Base-by-base conservation (phyloP, 1,140 invertebrate genomes). In the Eueides isabella region DNA sequence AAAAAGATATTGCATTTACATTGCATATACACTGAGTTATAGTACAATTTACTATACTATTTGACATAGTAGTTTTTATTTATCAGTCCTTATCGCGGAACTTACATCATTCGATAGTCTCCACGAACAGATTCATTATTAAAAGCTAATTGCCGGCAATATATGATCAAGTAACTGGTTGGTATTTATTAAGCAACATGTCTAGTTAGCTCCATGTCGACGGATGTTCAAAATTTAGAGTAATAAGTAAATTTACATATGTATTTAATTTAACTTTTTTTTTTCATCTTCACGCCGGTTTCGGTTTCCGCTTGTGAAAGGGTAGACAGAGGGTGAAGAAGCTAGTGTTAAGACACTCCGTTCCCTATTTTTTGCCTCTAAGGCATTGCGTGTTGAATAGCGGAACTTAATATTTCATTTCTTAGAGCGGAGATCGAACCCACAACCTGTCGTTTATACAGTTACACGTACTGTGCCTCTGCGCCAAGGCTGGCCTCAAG, bases 61-160 rank as follows among this genome's bases (percentile, higher is more conserved):
- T 44, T 44, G 41, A 2, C 2, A 44, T 7, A 44, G 7, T 44
- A 26, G 4, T 26, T 55, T 26, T 26, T 26, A 55, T 11, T 55
- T 23, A 55, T 55, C 16, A 44, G n/a, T 44, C n/a, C 41, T 44
- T 41, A 67, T 69, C 23, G 16, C 68, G 11, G 68, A 63, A 63
- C 55, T 61, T 9, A 29, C 4, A 35, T 23, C 29, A 63, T 41
- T 62, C 9, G 61, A 30, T 62, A 11, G 29, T 12, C n/a, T 72
- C 19, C 48, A 61, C 61, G 31, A 74, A 30, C 61, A 78, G 67
- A 61, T 61, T 61, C 67, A 33, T 69, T 31, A 68, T 61, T 73
- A 73, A 23, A 41, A 48, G 44, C 48, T 67, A 73, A 73, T 67
- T 73, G 65, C 28, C 55, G 61, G 62, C 69, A 73, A 73, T 73